Base-by-base conservation (phyloP, 2,113 vertebrate genomes). In the Peromyscus polionotus region DNA sequence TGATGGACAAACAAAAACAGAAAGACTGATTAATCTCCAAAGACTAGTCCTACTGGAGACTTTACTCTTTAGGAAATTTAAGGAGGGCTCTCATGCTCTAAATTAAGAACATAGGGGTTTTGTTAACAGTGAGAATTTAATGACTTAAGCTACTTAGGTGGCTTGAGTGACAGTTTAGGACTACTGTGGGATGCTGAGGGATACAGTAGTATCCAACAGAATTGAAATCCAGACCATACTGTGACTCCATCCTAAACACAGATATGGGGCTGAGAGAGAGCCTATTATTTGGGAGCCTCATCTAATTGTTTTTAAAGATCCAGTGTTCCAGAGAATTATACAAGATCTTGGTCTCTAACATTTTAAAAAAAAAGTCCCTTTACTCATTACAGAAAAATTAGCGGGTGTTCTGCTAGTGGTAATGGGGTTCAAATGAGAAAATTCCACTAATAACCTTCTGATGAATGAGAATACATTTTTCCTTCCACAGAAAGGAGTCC, bases 311-410 rank as follows among this genome's bases (percentile, higher is more conserved):
- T 68, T 70, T 19, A 54, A 80, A 92, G 59, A 39, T 24, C 26
- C 84, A 67, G 39, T 54, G 92, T 84, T 93, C 33, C 90, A 28
- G 94, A 84, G 24, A 87, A 67, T 54, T 76, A 88, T 17, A 63
- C 57, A 77, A 95, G 14, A 4, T 26, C 39, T 7, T 84, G 54
- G 59, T 95, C 4, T 94, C 3, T 59, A 84, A 48, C 59, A 93
- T 68, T 95, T 95, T 2, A 31, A 17, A n/a, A 39, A 67, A 88
- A 87, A 36, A 1, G 45, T 2, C 19, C 16, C 73, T 80, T 76
- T 7, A 8, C 2, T 9, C 9, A 11, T 68, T 95, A 67, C 26
- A 93, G 77, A 90, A 67, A 91, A 94, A 86, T 88, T 20, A 83
- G 24, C 26, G 13, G 45, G 90, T 80, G 36, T 94, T 19, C 70